These are phyloP conservation scores for Diplolepis rosae DNA, from an alignment of 2,888 invertebrate genomes.

Conservation along the genomic window DNA sequence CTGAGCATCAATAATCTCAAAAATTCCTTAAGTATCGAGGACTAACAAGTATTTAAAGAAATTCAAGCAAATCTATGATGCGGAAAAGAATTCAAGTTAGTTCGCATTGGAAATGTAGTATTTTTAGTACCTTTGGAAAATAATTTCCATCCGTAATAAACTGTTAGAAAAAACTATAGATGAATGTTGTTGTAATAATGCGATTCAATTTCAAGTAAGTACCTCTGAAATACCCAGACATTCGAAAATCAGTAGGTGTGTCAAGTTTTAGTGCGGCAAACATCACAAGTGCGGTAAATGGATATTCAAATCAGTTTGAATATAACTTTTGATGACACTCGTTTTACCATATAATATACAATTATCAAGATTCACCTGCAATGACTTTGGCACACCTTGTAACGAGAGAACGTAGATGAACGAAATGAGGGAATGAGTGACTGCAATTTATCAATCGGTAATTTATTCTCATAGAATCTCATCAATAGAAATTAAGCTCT, in stretches of 20 bases:
- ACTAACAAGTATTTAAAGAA: background rate
- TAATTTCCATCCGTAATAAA: background rate
- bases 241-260: background rate
- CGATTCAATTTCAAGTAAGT: background rate
- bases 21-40: background rate
- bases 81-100: slow-evolving; percentile 7
- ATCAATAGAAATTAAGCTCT: background rate
- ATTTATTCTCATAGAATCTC: background rate
- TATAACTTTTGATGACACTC: slow-evolving; percentile 2
- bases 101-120: background rate
- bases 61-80: background rate
- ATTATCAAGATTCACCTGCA: slow-evolving; percentile 14
- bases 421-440: slow-evolving; percentile 5
- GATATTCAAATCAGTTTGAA: background rate
- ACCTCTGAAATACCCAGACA: background rate
- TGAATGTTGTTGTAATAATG: background rate
- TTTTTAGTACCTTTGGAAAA: background rate
- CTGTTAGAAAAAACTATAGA: background rate
- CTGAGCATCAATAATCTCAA: background rate
- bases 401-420: background rate
- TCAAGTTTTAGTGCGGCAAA: background rate
- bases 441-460: slow-evolving; percentile 3
- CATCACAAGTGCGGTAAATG: background rate
- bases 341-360: background rate
- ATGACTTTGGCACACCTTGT: slow-evolving; percentile 4